Conservation (phyloP, 2,888 invertebrate species). For the Chymomyza caudatula region DNA sequence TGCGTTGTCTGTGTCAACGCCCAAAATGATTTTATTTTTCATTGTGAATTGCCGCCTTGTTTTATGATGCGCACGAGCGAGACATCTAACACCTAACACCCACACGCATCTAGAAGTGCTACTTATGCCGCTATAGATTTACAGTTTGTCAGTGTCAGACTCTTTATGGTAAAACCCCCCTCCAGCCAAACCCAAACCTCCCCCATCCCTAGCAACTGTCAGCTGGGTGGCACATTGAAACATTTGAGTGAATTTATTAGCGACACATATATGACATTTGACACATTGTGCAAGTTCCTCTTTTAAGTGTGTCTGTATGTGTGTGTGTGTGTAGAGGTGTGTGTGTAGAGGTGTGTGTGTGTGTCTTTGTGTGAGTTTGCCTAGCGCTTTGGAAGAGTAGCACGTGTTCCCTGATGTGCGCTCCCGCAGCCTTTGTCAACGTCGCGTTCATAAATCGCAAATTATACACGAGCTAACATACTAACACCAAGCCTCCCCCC, state of each 20-base stretch:
- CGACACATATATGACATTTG: slow-evolving; percentile 68
- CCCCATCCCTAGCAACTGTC: background rate
- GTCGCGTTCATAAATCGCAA: slow-evolving; percentile 64
- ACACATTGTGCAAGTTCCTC: slow-evolving; percentile 66
- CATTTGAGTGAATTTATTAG: slow-evolving; percentile 72
- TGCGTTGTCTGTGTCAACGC: slow-evolving; percentile 6
- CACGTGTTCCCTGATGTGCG: slow-evolving; percentile 52
- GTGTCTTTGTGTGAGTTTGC: slow-evolving; percentile 31
- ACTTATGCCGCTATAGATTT: slow-evolving; percentile 6
- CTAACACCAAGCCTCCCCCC: background rate
- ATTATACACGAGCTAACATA: slow-evolving; percentile 65
- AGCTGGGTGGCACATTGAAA: slow-evolving; percentile 52
- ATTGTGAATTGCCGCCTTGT: slow-evolving; percentile 16
- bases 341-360: slow-evolving; percentile 1
- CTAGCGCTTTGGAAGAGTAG: slow-evolving; percentile 59
- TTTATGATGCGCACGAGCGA: slow-evolving; percentile 1
- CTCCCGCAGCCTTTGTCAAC: slow-evolving; percentile 37
- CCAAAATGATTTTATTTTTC: slow-evolving; percentile 36
- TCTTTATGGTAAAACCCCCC: slow-evolving; percentile 56
- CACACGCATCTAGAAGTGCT: background rate
- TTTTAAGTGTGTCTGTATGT: background rate
- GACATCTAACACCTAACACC: background rate
- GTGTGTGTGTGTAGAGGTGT: slow-evolving; percentile 16
- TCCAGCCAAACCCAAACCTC: background rate
- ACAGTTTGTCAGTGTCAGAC: slow-evolving; percentile 12